These are phyloP conservation scores for Scomber colias DNA, from an alignment of 2,113 vertebrate species.

Conservation along the genomic window DNA sequence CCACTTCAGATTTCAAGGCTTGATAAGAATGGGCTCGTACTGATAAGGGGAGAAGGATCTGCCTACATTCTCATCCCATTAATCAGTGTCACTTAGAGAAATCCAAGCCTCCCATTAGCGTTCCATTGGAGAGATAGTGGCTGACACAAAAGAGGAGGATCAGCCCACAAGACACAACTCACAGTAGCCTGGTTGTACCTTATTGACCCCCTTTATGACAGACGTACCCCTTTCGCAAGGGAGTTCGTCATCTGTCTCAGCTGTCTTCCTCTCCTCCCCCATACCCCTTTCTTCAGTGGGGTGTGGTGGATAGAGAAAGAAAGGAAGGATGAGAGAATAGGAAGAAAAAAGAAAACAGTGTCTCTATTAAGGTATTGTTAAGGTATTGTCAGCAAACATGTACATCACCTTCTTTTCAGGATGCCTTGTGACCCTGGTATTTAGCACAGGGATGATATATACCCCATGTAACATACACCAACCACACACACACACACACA, in stretches of 20 bases:
- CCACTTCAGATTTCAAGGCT: conserved; percentile 35
- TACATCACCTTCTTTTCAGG: conserved; percentile 47
- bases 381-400: conserved; percentile 58
- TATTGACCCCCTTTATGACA: conserved; percentile 72
- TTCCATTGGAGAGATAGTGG: conserved; percentile 62
- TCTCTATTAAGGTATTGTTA: conserved; percentile 73
- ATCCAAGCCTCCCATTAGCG: conserved; percentile 74
- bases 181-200: conserved; percentile 62
- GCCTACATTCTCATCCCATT: conserved; percentile 66
- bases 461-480: not conserved
- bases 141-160: conserved; percentile 74
- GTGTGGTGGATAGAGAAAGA: conserved; percentile 32
- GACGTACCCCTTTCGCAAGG: conserved; percentile 57
- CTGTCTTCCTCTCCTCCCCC: conserved; percentile 36
- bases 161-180: conserved; percentile 59
- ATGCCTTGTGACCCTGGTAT: conserved; percentile 49
- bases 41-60: conserved; percentile 59
- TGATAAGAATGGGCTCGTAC: conserved; percentile 41
- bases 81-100: conserved; percentile 76
- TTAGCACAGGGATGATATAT: conserved; percentile 25
- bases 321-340: conserved; percentile 11
- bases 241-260: conserved; percentile 38
- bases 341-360: conserved; percentile 46
- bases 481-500: conserved; percentile 6
- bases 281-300: conserved; percentile 22